Evolutionary conservation across 1,140 invertebrate species (phyloP).

Genomic region (Lethocerus indicus): DNA sequence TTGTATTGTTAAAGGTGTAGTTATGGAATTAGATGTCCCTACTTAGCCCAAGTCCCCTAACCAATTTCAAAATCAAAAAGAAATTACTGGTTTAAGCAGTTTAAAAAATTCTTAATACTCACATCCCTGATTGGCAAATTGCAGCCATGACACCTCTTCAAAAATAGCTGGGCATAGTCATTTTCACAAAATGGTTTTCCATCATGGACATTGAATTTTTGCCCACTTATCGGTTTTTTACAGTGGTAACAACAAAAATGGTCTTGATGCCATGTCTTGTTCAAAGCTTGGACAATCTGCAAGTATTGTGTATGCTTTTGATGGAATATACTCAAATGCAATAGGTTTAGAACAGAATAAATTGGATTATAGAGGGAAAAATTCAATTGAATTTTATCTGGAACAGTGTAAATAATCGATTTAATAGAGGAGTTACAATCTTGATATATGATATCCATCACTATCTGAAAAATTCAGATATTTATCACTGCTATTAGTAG

Average conservation of each 20-base stretch:
- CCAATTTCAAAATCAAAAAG: not conserved
- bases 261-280: conserved; percentile 63
- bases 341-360: no score
- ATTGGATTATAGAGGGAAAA: no score
- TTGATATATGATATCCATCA: no score
- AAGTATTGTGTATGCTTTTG: no score
- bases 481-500: no score
- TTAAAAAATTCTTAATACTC: not conserved
- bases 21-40: no score
- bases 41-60: not conserved
- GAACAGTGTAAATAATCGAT: no score
- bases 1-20: no score
- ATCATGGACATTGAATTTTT: conserved; percentile 51
- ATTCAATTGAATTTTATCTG: no score
- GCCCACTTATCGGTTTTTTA: conserved; percentile 31
- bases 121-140: conserved; percentile 23
- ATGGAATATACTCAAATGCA: no score
- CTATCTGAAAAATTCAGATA: no score
- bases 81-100: not conserved
- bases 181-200: conserved; percentile 51
- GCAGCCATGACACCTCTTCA: conserved; percentile 49
- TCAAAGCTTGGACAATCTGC: conserved; percentile 33
- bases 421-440: no score
- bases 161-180: conserved; percentile 54
- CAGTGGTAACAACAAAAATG: conserved; percentile 61